These are phyloP conservation scores for Sapajus apella DNA, from an alignment of 2,113 vertebrate species.

Conservation along the genomic window DNA sequence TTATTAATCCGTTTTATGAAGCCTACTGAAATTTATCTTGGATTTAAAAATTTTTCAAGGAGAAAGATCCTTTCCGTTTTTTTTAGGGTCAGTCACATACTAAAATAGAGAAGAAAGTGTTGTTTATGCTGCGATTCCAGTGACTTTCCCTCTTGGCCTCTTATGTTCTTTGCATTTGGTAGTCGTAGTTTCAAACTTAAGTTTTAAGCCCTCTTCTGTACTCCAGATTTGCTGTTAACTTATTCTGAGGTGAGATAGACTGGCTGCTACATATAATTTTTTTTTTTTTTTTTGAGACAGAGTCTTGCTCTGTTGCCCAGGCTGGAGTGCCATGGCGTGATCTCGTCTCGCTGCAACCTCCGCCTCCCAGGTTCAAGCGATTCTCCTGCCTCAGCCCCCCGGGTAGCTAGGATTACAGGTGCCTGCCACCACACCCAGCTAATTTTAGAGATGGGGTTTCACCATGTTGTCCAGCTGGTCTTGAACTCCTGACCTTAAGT, in stretches of 20 bases:
- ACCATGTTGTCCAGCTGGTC: too few relatives aligned
- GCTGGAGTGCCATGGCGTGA: too few relatives aligned
- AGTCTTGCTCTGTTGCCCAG: too few relatives aligned
- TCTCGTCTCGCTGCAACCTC: too few relatives aligned
- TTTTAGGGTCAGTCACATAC: not conserved
- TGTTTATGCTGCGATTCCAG: not conserved
- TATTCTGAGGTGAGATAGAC: not conserved
- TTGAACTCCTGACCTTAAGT: too few relatives aligned
- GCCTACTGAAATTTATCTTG: not conserved
- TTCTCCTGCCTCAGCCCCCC: too few relatives aligned
- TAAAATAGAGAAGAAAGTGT: conserved; percentile 19
- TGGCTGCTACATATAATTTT: not conserved
- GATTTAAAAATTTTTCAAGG: conserved; percentile 27
- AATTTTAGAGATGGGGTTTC: too few relatives aligned
- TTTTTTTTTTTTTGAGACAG: too few relatives aligned
- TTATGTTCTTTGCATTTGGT: conserved; percentile 15
- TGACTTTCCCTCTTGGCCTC: conserved; percentile 10
- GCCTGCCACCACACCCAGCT: too few relatives aligned
- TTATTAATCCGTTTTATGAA: conserved; percentile 15
- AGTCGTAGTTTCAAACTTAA: not conserved
- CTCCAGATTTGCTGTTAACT: not conserved
- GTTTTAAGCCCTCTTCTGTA: conserved; percentile 14
- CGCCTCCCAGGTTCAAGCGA: too few relatives aligned
- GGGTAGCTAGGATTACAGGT: too few relatives aligned
- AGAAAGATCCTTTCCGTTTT: not conserved